Percentiles rank a stretch among this genome's conserved stretches.
These are phyloP conservation scores for Pygoscelis adeliae DNA, from an alignment of 2,113 vertebrate species.

Conservation along the genomic window DNA sequence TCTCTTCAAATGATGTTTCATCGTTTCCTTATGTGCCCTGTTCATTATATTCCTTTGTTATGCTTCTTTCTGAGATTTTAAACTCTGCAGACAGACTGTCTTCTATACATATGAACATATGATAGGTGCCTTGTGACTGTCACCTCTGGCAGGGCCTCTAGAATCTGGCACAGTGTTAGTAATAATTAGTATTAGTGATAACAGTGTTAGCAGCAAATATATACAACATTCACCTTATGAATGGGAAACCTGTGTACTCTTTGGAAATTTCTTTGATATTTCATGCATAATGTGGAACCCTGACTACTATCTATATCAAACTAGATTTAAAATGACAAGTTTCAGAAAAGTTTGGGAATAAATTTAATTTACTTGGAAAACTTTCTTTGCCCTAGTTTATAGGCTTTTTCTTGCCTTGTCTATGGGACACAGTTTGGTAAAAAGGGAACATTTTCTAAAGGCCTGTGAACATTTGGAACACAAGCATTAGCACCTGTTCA, in stretches of 20 bases:
- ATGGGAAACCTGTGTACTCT: neutral
- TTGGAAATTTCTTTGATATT: neutral
- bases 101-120: neutral
- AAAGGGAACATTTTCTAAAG: neutral
- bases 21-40: neutral
- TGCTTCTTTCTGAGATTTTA: neutral
- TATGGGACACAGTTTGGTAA: neutral
- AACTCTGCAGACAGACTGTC: neutral
- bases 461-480: conserved; percentile 16
- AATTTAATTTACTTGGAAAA: neutral
- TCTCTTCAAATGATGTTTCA: neutral
- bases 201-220: neutral
- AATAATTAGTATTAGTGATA: neutral
- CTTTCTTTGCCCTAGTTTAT: neutral
- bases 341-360: neutral
- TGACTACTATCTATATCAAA: neutral
- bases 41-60: neutral
- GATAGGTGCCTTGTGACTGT: neutral
- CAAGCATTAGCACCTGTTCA: neutral
- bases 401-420: neutral
- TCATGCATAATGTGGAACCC: neutral
- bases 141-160: neutral
- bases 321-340: neutral
- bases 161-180: neutral
- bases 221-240: neutral